Base-by-base conservation (phyloP, 2,113 vertebrate species). In the Corythaeola cristata region DNA sequence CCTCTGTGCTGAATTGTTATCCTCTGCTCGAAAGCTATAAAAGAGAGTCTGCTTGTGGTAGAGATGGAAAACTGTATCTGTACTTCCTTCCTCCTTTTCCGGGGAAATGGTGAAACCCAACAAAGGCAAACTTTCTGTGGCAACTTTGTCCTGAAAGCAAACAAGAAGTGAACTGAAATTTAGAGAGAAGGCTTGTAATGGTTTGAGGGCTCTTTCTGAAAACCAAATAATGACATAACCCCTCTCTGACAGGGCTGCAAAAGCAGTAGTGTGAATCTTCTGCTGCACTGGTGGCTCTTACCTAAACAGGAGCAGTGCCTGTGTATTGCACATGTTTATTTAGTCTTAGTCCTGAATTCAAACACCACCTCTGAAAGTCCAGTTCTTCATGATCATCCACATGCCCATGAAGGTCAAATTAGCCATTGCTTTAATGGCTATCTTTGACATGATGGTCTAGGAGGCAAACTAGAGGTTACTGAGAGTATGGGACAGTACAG, bases 31-130 rank as follows among this genome's bases (percentile, higher is more conserved):
- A 97, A 99, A 99, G 92, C 98, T 99, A 82, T 99, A 99, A 94
- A 99, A 99, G 63, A 99, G 98, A 22, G 98, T 99, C 95, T 99
- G 99, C 98, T 99, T 99, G 98, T 99, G 99, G 97, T 99, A 99
- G 83, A 99, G 99, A 96, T 99, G 99, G 92, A 99, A 99, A 92
- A 99, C 93, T 13, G 98, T 97, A 52, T 99, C 98, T 1, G 75
- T 87, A 58, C 88, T 98, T 83, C 98, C 98, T 41, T 98, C 98
- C 12, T 98, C 98, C 88, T 97, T 98, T 80, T 99, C 99, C 20
- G 99, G 98, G 32, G 97, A 97, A 75, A 99, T 98, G 49, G 99
- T 99, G 98, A 99, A 99, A 67, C 99, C 99, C 97, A 99, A 94
- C 90, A 99, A 98, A 95, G 99, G 99, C 93, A 99, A 98, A 94